Conservation (phyloP, 2,888 invertebrate genomes). For the Phortica okadai region DNA sequence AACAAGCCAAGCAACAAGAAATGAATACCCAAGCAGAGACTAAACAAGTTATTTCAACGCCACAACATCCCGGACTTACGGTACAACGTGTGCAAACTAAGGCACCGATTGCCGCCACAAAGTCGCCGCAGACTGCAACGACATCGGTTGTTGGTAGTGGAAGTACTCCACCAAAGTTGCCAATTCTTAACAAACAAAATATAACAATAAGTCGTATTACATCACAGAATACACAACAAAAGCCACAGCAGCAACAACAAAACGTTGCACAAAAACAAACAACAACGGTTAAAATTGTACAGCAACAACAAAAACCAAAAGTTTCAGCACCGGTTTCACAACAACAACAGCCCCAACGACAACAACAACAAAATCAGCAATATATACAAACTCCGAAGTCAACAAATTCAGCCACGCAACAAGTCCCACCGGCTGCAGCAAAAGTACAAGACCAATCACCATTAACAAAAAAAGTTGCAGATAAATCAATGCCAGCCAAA, state of each 20-base stretch:
- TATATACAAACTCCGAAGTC: too few species aligned
- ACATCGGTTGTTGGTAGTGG: conserved; percentile 33
- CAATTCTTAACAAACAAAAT: conserved; percentile 72
- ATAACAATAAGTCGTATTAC: conserved; percentile 69
- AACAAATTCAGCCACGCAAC: background rate
- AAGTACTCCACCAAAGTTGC: conserved; percentile 58
- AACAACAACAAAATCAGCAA: conserved; percentile 18
- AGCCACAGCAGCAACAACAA: conserved; percentile 57
- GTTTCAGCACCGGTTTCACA: conserved; percentile 49
- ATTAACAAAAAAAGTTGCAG: conserved; percentile 19
- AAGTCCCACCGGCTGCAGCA: conserved; percentile 32
- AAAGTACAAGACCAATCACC: background rate
- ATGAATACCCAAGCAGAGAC: conserved; percentile 50
- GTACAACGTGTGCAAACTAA: conserved; percentile 22
- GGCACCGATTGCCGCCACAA: background rate
- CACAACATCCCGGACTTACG: background rate
- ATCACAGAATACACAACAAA: conserved; percentile 50
- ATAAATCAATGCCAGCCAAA: conserved; percentile 25
- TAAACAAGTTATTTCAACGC: conserved; percentile 43
- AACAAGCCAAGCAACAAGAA: conserved; percentile 51
- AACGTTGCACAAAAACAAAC: conserved; percentile 49
- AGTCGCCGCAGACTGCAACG: conserved; percentile 48
- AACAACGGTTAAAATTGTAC: conserved; percentile 42
- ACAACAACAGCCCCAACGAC: conserved; percentile 35
- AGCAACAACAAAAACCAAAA: conserved; percentile 48